Evolutionary conservation across 1,140 invertebrate genomes (phyloP).

Genomic region (Trichogramma pretiosum): DNA sequence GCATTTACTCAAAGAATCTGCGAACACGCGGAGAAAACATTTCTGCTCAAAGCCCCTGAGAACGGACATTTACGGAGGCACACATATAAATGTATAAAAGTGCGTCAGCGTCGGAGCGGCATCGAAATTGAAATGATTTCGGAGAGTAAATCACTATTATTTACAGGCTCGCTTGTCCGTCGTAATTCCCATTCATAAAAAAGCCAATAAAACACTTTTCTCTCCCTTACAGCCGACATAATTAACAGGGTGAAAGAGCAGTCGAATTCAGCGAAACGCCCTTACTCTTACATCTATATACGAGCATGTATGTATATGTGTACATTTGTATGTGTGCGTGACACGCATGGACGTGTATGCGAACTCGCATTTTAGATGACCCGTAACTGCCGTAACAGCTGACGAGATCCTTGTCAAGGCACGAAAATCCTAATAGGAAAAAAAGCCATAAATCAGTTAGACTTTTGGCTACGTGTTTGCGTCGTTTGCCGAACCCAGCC

Average conservation of each 20-base stretch:
- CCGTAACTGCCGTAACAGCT: slow-evolving; percentile 12
- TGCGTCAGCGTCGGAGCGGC: no score
- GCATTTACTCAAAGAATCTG: no score
- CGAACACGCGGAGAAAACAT: no score
- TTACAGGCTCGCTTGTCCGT: slow-evolving; percentile 15
- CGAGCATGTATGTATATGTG: neutral
- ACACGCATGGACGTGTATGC: no score
- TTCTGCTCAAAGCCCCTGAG: slow-evolving; percentile 7
- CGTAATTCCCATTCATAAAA: slow-evolving; percentile 18
- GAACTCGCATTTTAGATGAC: slow-evolving; percentile 6
- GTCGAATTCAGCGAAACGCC: slow-evolving; percentile 16
- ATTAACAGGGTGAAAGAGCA: slow-evolving; percentile 18
- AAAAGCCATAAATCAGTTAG: no score
- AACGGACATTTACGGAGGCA: neutral
- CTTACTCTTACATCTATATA: neutral
- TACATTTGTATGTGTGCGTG: neutral
- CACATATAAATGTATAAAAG: no score
- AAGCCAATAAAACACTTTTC: slow-evolving; percentile 19
- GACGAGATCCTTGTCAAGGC: slow-evolving; percentile 5
- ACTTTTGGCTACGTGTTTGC: no score
- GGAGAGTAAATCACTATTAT: slow-evolving; percentile 19
- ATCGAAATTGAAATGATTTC: slow-evolving; percentile 18
- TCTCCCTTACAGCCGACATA: slow-evolving; percentile 9
- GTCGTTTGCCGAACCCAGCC: no score
- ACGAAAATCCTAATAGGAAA: neutral